phyloP scores from a whole-genome alignment of 2,888 invertebrate genomes.

The Zootermopsis nevadensis region DNA sequence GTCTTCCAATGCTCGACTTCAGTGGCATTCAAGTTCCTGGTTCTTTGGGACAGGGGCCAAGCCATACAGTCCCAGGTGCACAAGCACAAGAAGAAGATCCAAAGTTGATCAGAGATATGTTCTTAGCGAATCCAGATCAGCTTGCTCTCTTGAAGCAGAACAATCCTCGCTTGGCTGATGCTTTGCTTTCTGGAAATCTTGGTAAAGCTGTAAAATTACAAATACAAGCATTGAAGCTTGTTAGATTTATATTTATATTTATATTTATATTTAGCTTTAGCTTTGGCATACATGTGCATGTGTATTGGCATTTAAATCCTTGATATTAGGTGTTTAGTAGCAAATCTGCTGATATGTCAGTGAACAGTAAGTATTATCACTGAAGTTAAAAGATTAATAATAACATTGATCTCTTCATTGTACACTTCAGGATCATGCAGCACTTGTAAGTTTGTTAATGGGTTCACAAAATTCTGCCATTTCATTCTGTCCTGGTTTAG shows the following conservation, averaged over 20 bases:
- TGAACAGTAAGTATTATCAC: too few relatives aligned
- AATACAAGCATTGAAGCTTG: too few relatives aligned
- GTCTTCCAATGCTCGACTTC: conserved; percentile 74
- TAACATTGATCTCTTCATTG: too few relatives aligned
- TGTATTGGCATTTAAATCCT: background rate
- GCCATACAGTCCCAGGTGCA: conserved; percentile 43
- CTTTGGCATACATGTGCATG: background rate
- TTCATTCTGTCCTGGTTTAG: too few relatives aligned
- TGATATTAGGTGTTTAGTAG: background rate
- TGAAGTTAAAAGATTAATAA: too few relatives aligned
- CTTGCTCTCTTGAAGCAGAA: conserved; percentile 91
- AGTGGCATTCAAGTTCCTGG: conserved; percentile 84
- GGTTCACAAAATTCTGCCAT: too few relatives aligned
- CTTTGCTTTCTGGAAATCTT: conserved; percentile 84
- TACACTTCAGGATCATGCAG: too few relatives aligned
- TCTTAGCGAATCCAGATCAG: conserved; percentile 90
- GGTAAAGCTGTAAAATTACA: conserved; percentile 63
- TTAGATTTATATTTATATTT: background rate
- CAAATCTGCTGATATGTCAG: too few relatives aligned
- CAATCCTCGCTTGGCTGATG: conserved; percentile 92
- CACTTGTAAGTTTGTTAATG: too few relatives aligned
- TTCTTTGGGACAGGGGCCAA: conserved; percentile 53
- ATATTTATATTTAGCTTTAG: background rate
- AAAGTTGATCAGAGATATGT: conserved; percentile 85
- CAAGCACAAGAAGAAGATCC: conserved; percentile 78